Conservation (phyloP, 2,888 invertebrate species). For the Gortyna flavago region DNA sequence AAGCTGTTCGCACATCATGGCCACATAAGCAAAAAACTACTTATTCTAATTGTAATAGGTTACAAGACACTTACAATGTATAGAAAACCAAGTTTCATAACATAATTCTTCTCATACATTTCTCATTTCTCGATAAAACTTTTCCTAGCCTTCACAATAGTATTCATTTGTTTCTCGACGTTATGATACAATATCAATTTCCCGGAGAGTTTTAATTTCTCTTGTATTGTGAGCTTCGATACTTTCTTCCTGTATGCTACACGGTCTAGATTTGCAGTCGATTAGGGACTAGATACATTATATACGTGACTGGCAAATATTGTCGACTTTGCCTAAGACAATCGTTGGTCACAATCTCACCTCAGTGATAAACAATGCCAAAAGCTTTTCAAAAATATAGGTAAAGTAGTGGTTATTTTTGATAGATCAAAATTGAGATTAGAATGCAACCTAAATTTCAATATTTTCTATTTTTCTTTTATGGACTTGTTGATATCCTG, state of each 20-base stretch:
- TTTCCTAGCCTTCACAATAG: slow-evolving; percentile 30
- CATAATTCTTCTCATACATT: slow-evolving; percentile 46
- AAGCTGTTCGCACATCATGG: slow-evolving; percentile 19
- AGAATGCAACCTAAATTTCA: too few species aligned
- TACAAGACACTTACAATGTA: slow-evolving; percentile 38
- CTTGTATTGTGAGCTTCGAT: slow-evolving; percentile 57
- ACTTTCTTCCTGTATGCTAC: slow-evolving; percentile 62
- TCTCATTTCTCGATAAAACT: slow-evolving; percentile 38
- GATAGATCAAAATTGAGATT: not conserved
- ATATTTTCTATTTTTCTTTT: not conserved
- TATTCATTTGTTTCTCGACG: slow-evolving; percentile 32
- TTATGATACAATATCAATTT: slow-evolving; percentile 48
- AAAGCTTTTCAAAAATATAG: not conserved
- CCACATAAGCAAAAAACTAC: slow-evolving; percentile 7
- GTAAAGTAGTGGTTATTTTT: too few species aligned
- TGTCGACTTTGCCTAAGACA: not conserved
- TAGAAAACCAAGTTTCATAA: slow-evolving; percentile 49
- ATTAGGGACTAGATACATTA: slow-evolving; percentile 31
- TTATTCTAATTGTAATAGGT: slow-evolving; percentile 10
- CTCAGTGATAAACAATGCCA: too few species aligned
- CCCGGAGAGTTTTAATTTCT: slow-evolving; percentile 47
- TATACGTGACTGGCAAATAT: not conserved
- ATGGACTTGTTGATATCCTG: not conserved
- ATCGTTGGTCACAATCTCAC: not conserved
- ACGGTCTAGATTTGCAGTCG: slow-evolving; percentile 61